phyloP scores from a whole-genome alignment of 1,140 invertebrate species.

The Calephelis nemesis region DNA sequence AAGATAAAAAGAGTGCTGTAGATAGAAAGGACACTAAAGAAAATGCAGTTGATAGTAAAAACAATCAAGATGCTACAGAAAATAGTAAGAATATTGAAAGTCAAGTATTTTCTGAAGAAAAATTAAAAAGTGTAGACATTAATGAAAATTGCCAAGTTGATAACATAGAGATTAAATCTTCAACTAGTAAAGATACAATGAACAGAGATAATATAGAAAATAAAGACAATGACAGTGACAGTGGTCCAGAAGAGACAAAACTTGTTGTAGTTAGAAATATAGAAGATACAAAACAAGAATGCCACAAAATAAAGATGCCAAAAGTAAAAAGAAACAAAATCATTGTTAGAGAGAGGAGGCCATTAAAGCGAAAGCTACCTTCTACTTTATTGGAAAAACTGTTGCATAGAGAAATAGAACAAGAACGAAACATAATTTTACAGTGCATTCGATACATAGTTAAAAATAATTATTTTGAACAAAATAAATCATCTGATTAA shows the following conservation, averaged over 20 bases:
- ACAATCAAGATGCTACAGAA: neutral
- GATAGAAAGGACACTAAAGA: constrained; percentile 2
- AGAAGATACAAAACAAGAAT: constrained; percentile 17
- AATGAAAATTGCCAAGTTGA: neutral
- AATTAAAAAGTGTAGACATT: neutral
- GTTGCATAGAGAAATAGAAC: constrained; percentile 81
- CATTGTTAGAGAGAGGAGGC: constrained; percentile 4
- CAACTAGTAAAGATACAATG: constrained; percentile 1
- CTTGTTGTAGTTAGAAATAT: constrained; percentile 39
- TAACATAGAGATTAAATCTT: neutral
- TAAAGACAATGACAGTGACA: constrained; percentile 58
- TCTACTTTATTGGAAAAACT: constrained; percentile 80
- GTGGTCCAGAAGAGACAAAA: constrained; percentile 73
- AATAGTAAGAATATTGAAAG: constrained; percentile 22
- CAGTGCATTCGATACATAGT: constrained; percentile 87
- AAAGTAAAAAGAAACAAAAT: constrained; percentile 8
- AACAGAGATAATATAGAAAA: constrained; percentile 25
- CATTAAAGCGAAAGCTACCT: constrained; percentile 52
- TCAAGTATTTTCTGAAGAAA: too few species aligned
- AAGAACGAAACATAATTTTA: constrained; percentile 87
- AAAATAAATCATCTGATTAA: neutral
- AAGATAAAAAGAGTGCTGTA: neutral
- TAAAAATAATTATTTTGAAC: constrained; percentile 84
- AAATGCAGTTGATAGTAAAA: neutral
- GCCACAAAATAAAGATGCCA: constrained; percentile 10